Base-by-base conservation (phyloP, 2,113 vertebrate genomes). In the Aldabrachelys gigantea region DNA sequence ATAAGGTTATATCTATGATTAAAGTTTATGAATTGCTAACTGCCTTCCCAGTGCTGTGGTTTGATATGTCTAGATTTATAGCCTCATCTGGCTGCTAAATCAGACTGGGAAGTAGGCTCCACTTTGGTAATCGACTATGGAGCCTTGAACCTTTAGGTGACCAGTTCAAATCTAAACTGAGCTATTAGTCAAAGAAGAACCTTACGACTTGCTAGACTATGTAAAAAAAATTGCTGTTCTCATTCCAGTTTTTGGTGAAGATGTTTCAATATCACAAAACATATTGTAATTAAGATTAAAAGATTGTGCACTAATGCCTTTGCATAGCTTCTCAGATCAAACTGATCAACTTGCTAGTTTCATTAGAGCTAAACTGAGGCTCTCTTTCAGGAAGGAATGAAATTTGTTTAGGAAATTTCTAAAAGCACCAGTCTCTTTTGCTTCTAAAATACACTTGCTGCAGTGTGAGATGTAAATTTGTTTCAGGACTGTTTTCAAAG, bases 391-490 rank as follows among this genome's bases (percentile, higher is more conserved):
- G 41, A 52, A 90, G 82, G 35, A 88, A 2, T 6, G 3, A 90
- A 88, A 0, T n/a, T 85, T 79, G 12, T 82, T 83, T 57, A 47
- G 88, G 75, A 91, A 90, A 27, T 87, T 91, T 93, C 82, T 54
- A n/a, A 84, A 83, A 92, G n/a, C 8, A 35, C 29, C 38, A 49
- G 4, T 38, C 89, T 2, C 4, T 89, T 91, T 92, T 56, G 80
- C 24, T 27, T 75, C 76, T 54, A 92, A 87, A 87, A 93, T 72
- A 84, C 93, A 88, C 76, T 65, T 88, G 57, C 41, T 83, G 81
- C 38, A 79, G 83, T 47, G 75, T 69, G 76, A 85, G 75, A 19
- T 9, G 17, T 41, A 75, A 69, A 8, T 12, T 56, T 56, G 92
- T 69, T 4, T 80, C 27, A 11, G 0, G 56, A 82, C 91, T 72